Percentiles rank a stretch among this genome's conserved stretches.
Evolutionary conservation across 2,888 invertebrate genomes (phyloP).

Genomic region (Terebella lapidaria): DNA sequence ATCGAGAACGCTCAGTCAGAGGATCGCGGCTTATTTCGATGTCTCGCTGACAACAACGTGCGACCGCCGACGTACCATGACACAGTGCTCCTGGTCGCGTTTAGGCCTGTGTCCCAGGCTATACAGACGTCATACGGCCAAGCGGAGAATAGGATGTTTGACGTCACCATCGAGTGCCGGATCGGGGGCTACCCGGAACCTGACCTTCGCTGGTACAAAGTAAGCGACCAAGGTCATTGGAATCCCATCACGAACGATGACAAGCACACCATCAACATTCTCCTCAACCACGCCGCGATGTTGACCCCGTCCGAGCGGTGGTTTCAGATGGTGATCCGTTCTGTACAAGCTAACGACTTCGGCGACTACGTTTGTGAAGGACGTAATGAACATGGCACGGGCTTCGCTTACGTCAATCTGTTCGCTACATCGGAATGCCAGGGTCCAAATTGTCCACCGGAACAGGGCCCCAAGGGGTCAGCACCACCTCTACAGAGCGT

Average conservation of each 20-base stretch:
- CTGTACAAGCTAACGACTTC: constrained; percentile 44
- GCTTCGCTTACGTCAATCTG: constrained; percentile 29
- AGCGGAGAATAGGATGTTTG: constrained; percentile 43
- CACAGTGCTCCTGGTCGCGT: constrained; percentile 36
- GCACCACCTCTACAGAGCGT: too few relatives aligned
- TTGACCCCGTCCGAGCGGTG: constrained; percentile 18
- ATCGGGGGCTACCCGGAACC: constrained; percentile 31
- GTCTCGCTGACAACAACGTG: constrained; percentile 51
- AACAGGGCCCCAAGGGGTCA: too few relatives aligned
- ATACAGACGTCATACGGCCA: constrained; percentile 48
- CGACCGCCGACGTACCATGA: constrained; percentile 44
- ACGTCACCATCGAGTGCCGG: constrained; percentile 44
- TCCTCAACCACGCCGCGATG: constrained; percentile 26
- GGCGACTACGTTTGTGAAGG: constrained; percentile 42
- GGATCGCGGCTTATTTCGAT: constrained; percentile 46
- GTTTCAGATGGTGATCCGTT: constrained; percentile 33
- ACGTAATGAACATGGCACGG: constrained; percentile 32
- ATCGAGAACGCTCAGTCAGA: not conserved
- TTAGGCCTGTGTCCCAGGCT: constrained; percentile 35
- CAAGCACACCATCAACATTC: constrained; percentile 23
- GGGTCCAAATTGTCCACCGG: constrained; percentile 44
- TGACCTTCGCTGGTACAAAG: constrained; percentile 24
- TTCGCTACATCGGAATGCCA: constrained; percentile 49
- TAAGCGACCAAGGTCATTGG: constrained; percentile 1
- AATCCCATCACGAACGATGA: constrained; percentile 20